Conservation (phyloP, 2,113 vertebrate genomes). For the Pollimyrus isidori region DNA sequence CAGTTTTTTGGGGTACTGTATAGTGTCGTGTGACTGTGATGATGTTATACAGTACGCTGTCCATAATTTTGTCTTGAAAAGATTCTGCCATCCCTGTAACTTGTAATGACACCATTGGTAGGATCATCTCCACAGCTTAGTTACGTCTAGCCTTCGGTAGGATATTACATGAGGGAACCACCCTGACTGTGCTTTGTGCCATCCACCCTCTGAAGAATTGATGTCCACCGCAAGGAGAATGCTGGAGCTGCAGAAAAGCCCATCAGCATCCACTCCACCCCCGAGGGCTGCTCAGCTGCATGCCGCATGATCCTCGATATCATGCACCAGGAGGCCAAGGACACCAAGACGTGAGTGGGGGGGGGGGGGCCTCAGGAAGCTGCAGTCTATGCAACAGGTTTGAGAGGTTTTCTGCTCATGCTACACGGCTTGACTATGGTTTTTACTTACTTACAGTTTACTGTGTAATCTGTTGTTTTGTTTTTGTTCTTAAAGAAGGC, state of each 20-base stretch:
- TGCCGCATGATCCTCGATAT: constrained; percentile 94
- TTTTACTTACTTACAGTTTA: background rate
- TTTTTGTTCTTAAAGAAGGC: background rate
- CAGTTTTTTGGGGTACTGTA: background rate
- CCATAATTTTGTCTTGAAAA: background rate
- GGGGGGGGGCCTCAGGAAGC: background rate
- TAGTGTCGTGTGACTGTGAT: background rate
- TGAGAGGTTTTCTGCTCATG: background rate
- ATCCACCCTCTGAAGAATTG: constrained; percentile 63
- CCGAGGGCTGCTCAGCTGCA: constrained; percentile 83
- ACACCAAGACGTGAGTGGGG: constrained; percentile 83
- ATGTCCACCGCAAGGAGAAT: constrained; percentile 89
- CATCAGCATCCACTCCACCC: constrained; percentile 90
- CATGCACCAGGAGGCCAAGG: constrained; percentile 95
- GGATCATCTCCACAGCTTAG: background rate
- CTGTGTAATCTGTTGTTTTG: background rate
- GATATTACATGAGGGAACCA: background rate
- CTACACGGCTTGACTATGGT: background rate
- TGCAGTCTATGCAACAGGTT: background rate
- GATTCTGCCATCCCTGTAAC: background rate
- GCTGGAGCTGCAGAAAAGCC: constrained; percentile 88
- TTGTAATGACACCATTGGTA: background rate
- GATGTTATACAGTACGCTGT: background rate
- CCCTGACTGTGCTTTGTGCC: background rate
- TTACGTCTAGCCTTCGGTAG: background rate